Evolutionary conservation across 2,113 vertebrate genomes (phyloP).

Genomic region (Hypanus sabinus): DNA sequence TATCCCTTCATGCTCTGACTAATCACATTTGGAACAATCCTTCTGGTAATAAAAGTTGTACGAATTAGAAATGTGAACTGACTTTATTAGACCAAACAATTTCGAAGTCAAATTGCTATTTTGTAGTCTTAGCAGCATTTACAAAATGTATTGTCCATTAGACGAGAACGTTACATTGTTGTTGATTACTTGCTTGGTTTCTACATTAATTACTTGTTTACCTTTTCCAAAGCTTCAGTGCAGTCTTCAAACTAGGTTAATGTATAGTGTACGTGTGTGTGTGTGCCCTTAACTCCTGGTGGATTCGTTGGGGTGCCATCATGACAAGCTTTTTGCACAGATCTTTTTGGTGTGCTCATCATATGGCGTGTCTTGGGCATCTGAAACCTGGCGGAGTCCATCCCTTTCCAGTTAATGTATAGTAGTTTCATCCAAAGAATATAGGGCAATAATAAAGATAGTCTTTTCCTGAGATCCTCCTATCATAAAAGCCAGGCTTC

Average conservation of each 20-base stretch:
- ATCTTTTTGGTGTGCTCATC: too few relatives aligned
- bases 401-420: too few relatives aligned
- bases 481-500: too few relatives aligned
- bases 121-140: background rate
- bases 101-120: background rate
- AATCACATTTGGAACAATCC: background rate
- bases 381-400: too few relatives aligned
- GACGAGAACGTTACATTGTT: background rate
- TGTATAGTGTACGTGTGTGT: too few relatives aligned
- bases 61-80: background rate
- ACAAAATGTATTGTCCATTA: background rate
- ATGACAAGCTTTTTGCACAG: too few relatives aligned
- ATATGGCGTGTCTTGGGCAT: too few relatives aligned
- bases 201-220: background rate
- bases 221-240: background rate
- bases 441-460: too few relatives aligned
- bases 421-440: background rate
- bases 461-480: too few relatives aligned
- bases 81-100: background rate
- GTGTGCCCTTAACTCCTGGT: too few relatives aligned
- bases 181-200: background rate
- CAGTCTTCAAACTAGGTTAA: background rate
- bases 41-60: background rate
- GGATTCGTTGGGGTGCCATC: too few relatives aligned
- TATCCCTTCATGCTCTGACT: too few relatives aligned